Conservation (phyloP, 2,888 invertebrate genomes). For the Galerucella pusilla region DNA sequence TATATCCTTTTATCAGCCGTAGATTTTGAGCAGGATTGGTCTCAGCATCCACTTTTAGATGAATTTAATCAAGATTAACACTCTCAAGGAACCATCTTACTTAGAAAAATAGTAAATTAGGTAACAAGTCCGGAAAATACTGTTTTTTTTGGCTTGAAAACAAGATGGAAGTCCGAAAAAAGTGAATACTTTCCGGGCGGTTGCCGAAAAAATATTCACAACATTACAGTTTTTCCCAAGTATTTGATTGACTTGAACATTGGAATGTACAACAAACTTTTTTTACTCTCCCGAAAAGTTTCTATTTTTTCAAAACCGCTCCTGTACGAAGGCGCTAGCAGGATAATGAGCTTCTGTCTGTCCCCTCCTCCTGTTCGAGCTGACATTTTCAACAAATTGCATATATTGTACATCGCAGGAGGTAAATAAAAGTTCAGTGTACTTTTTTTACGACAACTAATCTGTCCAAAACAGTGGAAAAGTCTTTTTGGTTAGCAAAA, state of each 20-base stretch:
- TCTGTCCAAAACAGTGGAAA: slow-evolving; percentile 66
- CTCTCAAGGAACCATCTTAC: not conserved
- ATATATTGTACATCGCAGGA: slow-evolving; percentile 64
- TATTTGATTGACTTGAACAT: no score
- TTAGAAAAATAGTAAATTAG: no score
- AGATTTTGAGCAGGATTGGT: slow-evolving; percentile 20
- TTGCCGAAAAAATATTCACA: no score
- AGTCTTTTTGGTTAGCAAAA: not conserved
- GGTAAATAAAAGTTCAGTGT: slow-evolving; percentile 63
- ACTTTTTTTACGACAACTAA: slow-evolving; percentile 64
- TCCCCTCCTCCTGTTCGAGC: slow-evolving; percentile 11
- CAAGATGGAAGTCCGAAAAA: no score
- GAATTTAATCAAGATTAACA: not conserved
- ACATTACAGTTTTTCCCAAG: no score
- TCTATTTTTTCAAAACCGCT: slow-evolving; percentile 1
- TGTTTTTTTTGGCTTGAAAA: no score
- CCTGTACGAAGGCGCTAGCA: slow-evolving; percentile 23
- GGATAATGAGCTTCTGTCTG: slow-evolving; percentile 34
- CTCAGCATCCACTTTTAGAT: not conserved
- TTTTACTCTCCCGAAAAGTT: not conserved
- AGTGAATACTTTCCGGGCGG: no score
- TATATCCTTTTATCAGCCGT: slow-evolving; percentile 60
- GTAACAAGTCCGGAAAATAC: no score
- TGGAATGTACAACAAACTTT: not conserved
- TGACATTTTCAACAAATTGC: slow-evolving; percentile 60